These are phyloP conservation scores for Tricholaema leucomelas DNA, from an alignment of 2,113 vertebrate genomes.

Conservation along the genomic window DNA sequence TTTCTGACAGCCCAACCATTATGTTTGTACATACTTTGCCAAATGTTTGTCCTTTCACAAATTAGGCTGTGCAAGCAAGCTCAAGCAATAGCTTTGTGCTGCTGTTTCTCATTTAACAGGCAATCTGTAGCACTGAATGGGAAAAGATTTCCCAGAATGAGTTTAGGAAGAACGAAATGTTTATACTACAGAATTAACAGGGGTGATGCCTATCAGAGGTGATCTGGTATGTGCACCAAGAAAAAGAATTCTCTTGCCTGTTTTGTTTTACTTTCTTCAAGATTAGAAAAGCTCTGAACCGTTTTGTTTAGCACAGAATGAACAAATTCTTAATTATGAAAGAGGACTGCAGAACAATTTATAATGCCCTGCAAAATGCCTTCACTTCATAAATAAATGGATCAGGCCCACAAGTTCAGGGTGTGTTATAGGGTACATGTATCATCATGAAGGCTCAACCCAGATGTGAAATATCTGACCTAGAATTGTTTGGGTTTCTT, in stretches of 20 bases:
- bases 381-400: background rate
- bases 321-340: background rate
- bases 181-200: background rate
- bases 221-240: background rate
- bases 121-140: background rate
- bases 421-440: background rate
- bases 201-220: background rate
- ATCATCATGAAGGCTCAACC: background rate
- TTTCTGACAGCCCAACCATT: background rate
- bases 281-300: background rate
- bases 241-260: background rate
- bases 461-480: background rate
- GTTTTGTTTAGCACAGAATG: background rate
- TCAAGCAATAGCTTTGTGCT: background rate
- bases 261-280: background rate
- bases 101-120: background rate
- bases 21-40: background rate
- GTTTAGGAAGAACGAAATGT: background rate
- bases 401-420: too few relatives aligned
- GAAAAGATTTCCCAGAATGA: background rate
- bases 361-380: background rate
- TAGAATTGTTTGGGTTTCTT: background rate
- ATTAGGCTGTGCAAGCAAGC: background rate
- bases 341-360: background rate
- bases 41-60: background rate